A percentile compares a stretch with the other conserved stretches of the same genome.
Conservation (phyloP, 2,113 vertebrate genomes). For the Leptobrachium leishanense region DNA sequence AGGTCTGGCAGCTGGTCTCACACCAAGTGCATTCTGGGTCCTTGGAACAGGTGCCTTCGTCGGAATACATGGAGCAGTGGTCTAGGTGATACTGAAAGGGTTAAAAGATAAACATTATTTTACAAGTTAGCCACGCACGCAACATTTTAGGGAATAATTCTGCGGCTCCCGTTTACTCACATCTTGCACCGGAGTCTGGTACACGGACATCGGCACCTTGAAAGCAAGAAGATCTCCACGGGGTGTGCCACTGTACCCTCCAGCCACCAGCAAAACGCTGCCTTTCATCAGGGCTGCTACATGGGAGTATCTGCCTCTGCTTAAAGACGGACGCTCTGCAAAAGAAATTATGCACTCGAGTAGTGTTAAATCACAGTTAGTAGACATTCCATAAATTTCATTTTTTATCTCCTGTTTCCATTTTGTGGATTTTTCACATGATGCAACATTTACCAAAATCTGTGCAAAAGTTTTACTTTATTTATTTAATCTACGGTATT, state of each 20-base stretch:
- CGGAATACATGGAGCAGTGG: constrained; percentile 82
- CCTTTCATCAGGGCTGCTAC: constrained; percentile 84
- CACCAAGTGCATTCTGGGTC: constrained; percentile 92
- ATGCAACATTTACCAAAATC: no score
- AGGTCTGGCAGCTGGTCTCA: constrained; percentile 81
- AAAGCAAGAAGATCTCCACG: constrained; percentile 85
- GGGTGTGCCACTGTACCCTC: constrained; percentile 84
- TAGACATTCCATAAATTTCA: no score
- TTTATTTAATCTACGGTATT: no score
- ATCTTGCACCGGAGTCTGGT: constrained; percentile 72
- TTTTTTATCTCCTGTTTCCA: no score
- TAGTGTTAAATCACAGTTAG: no score
- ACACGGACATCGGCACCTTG: constrained; percentile 88
- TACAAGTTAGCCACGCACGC: background rate
- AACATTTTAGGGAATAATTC: background rate
- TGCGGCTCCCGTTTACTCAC: constrained; percentile 51
- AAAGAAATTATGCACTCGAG: background rate
- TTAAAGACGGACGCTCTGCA: constrained; percentile 60
- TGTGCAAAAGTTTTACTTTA: no score
- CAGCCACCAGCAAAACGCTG: constrained; percentile 82
- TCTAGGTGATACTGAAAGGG: constrained; percentile 68
- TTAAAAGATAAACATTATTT: background rate
- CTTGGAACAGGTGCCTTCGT: constrained; percentile 80
- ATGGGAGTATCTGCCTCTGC: constrained; percentile 86
- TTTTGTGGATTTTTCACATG: no score